Evolutionary conservation across 2,888 invertebrate species (phyloP).

Genomic region (Notodonta dromedarius): DNA sequence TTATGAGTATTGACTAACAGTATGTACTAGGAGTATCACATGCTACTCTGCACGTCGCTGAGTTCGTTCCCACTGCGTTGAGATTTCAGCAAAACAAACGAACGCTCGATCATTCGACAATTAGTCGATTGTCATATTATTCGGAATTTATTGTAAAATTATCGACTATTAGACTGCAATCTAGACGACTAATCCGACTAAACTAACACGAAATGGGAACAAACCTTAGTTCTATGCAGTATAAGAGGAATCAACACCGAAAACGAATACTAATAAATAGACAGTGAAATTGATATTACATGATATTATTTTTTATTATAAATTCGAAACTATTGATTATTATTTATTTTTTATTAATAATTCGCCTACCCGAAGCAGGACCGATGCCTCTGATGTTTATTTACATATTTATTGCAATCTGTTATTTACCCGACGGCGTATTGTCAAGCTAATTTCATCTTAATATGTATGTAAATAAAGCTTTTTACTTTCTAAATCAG

Average conservation of each 20-base stretch:
- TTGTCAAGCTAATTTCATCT: conserved; percentile 45
- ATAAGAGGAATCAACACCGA: conserved; percentile 82
- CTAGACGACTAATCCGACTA: conserved; percentile 11
- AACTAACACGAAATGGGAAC: conserved; percentile 64
- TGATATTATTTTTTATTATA: conserved; percentile 74
- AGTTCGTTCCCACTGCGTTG: conserved; percentile 70
- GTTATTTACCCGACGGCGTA: conserved; percentile 61
- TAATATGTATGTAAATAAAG: conserved; percentile 42
- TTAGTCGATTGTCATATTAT: conserved; percentile 22
- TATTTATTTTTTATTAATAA: conserved; percentile 57
- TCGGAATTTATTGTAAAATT: neutral
- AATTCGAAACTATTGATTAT: conserved; percentile 80
- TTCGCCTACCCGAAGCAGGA: conserved; percentile 71
- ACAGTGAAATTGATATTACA: conserved; percentile 83
- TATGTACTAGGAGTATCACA: conserved; percentile 79
- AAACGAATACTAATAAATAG: conserved; percentile 81
- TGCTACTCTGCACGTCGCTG: conserved; percentile 67
- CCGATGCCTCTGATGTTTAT: conserved; percentile 69
- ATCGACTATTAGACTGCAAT: neutral
- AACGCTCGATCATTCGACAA: conserved; percentile 18
- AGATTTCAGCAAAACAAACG: conserved; percentile 30
- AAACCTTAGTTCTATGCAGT: conserved; percentile 58
- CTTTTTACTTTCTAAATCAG: conserved; percentile 37
- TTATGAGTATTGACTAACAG: conserved; percentile 61
- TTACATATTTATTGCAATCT: conserved; percentile 82